phyloP scores from a whole-genome alignment of 1,140 invertebrate species.

The Bombus breviceps region DNA sequence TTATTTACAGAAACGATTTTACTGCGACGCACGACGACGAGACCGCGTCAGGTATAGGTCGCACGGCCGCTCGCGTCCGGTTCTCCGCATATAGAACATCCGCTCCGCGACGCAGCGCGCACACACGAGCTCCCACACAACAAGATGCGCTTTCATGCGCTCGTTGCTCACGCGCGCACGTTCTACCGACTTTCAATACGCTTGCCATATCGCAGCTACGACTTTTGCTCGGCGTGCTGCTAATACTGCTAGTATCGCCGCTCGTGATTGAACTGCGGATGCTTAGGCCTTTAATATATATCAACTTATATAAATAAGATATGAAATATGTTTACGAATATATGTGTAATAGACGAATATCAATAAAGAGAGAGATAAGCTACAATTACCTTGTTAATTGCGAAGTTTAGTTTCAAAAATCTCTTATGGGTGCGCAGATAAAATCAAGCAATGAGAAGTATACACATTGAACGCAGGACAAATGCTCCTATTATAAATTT shows the following conservation, averaged over 20 bases:
- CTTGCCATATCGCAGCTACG: not conserved
- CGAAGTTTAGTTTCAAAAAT: too few species aligned
- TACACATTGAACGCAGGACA: too few species aligned
- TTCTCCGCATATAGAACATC: constrained; percentile 72
- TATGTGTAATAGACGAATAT: too few species aligned
- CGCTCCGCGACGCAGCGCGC: constrained; percentile 42
- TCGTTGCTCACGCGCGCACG: constrained; percentile 7
- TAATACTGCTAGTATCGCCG: not conserved
- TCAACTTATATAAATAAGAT: too few species aligned
- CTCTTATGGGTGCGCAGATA: too few species aligned
- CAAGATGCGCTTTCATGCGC: constrained; percentile 26
- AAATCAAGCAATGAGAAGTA: too few species aligned
- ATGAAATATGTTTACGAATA: too few species aligned
- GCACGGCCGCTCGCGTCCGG: constrained; percentile 62
- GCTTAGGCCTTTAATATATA: too few species aligned
- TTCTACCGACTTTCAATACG: not conserved
- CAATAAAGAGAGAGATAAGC: too few species aligned
- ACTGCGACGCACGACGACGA: constrained; percentile 56
- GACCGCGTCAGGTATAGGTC: constrained; percentile 62
- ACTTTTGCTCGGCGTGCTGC: not conserved
- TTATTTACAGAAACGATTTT: constrained; percentile 69
- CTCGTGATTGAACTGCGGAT: too few species aligned
- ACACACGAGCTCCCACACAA: not conserved
- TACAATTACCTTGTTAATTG: too few species aligned
- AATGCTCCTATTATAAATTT: too few species aligned